phyloP scores from a whole-genome alignment of 2,113 vertebrate genomes.

The Dolichotis patagonum region DNA sequence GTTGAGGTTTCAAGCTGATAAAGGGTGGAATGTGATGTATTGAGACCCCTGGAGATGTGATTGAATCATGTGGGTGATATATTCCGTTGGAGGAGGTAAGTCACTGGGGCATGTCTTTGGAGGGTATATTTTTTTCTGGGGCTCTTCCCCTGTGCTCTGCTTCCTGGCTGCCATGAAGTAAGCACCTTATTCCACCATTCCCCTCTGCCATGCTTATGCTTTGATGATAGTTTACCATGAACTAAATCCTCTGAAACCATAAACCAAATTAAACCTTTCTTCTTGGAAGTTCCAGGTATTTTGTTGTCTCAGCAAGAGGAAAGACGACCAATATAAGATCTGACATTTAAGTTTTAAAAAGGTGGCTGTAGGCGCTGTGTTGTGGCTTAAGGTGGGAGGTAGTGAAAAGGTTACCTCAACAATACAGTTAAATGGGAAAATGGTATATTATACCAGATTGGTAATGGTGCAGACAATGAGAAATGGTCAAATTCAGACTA shows the following conservation, averaged over 20 bases:
- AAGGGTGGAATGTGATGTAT: background rate
- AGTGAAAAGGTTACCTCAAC: background rate
- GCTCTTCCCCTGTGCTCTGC: background rate
- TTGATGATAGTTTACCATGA: background rate
- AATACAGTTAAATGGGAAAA: background rate
- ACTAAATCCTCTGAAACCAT: background rate
- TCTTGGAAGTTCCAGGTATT: background rate
- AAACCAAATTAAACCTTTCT: background rate
- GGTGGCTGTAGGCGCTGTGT: background rate
- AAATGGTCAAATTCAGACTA: rapidly evolving
- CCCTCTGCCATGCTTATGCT: background rate
- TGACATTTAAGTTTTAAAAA: background rate
- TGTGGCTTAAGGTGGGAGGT: background rate
- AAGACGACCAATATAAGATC: background rate
- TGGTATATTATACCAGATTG: background rate
- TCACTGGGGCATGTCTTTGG: background rate
- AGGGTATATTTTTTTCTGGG: background rate
- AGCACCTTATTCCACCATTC: background rate
- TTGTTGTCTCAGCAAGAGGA: background rate
- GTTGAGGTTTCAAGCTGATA: background rate
- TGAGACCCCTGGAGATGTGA: background rate
- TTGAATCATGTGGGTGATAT: background rate
- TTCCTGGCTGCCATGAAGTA: background rate
- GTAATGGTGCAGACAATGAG: background rate
- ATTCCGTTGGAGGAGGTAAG: background rate